Conservation (phyloP, 2,888 invertebrate species). For the Ichneumon xanthorius region DNA sequence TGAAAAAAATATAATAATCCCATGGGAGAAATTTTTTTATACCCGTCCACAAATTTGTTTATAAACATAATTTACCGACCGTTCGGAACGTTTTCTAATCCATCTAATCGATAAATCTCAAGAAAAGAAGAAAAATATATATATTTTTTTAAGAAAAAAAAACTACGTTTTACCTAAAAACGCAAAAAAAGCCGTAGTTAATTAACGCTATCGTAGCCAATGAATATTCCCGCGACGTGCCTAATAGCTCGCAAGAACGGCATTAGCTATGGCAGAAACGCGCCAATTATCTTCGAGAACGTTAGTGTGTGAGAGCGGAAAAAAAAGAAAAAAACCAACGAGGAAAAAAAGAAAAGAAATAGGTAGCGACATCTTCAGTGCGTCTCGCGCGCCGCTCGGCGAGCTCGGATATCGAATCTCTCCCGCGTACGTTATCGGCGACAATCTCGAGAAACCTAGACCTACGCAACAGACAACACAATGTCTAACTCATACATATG, state of each 20-base stretch:
- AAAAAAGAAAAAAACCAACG: background rate
- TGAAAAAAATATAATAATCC: too few species aligned
- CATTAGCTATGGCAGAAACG: background rate
- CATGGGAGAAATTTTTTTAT: too few species aligned
- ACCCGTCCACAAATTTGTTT: too few species aligned
- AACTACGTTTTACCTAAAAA: too few species aligned
- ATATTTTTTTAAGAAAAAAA: too few species aligned
- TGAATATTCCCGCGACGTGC: background rate
- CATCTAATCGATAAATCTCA: too few species aligned
- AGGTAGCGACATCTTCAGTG: constrained; percentile 11
- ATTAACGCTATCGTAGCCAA: background rate
- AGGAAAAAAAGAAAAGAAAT: constrained; percentile 2
- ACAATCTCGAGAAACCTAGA: constrained; percentile 74
- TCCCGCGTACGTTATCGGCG: constrained; percentile 64
- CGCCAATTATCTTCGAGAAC: constrained; percentile 1
- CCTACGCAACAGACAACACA: constrained; percentile 74
- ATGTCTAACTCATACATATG: constrained; percentile 66
- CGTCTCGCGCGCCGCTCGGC: background rate
- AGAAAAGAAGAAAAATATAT: too few species aligned
- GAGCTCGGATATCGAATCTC: constrained; percentile 37
- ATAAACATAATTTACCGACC: too few species aligned
- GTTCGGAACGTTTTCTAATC: too few species aligned
- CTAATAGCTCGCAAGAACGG: background rate
- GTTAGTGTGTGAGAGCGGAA: background rate
- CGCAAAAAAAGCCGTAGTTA: background rate